phyloP scores from a whole-genome alignment of 2,888 invertebrate genomes.

The Brachypalpus laphriformis region DNA sequence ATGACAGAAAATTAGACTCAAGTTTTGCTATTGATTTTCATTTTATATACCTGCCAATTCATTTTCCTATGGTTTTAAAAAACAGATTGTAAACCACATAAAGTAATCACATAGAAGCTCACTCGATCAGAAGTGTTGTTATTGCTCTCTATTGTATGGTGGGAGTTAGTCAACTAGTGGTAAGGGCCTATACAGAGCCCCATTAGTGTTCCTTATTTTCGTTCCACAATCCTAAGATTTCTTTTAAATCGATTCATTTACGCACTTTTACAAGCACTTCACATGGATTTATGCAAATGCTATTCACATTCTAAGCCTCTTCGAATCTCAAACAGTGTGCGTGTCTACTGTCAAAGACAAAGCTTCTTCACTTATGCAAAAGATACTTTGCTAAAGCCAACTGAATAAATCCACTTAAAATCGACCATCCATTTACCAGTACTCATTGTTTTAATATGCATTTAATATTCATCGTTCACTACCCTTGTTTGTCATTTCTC shows the following conservation, averaged over 20 bases:
- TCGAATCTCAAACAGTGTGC: background rate
- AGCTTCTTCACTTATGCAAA: slow-evolving; percentile 18
- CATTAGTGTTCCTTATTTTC: too few relatives aligned
- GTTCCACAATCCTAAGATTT: background rate
- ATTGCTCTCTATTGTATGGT: too few relatives aligned
- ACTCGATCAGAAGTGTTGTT: too few relatives aligned
- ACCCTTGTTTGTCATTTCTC: slow-evolving; percentile 16
- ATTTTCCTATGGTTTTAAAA: too few relatives aligned
- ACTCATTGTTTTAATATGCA: slow-evolving; percentile 20
- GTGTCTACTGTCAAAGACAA: background rate
- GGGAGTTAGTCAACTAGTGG: too few relatives aligned
- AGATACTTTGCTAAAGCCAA: slow-evolving; percentile 4
- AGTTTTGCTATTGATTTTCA: too few relatives aligned
- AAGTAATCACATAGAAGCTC: too few relatives aligned
- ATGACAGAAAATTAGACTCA: too few relatives aligned
- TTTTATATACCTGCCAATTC: too few relatives aligned
- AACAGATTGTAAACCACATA: too few relatives aligned
- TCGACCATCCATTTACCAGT: background rate
- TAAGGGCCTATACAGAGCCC: too few relatives aligned
- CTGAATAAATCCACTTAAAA: slow-evolving; percentile 31
- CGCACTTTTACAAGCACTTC: background rate
- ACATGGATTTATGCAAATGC: background rate
- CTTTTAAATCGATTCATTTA: background rate
- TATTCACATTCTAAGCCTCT: background rate
- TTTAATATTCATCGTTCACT: slow-evolving; percentile 41